Evolutionary conservation across 1,140 invertebrate species (phyloP), one percentile per base, ranked within the genome.

Genomic region (Scylla paramamosain): DNA sequence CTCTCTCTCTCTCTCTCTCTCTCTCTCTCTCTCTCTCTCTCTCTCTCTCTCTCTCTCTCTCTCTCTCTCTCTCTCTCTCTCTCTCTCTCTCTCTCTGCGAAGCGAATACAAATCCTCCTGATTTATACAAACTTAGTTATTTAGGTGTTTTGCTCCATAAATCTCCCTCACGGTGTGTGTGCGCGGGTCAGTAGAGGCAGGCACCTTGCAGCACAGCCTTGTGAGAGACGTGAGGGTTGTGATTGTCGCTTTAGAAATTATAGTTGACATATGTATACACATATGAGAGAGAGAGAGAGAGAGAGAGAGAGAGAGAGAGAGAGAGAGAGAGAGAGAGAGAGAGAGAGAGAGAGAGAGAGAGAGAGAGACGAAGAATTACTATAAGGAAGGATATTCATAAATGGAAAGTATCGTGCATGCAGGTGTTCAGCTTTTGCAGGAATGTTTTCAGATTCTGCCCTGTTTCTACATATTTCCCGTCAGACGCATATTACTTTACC

Each of bases 1-100:
- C 77, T 82, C 77, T 82, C 77, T 82, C 77, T 82, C 77, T 82
- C 77, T 82, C 77, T 82, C 77, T 82, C 77, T 82, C 77, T 82
- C 77, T 82, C 77, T 82, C 77, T 82, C 77, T 82, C 77, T 82
- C 77, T 82, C 77, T 82, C 77, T 82, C 77, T 82, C 77, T 82
- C 77, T 82, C 77, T 82, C 77, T 82, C 77, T 82, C 77, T 82
- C 77, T 82, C 77, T 82, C 77, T 82, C 77, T 82, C 77, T 82
- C 77, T 82, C 77, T 82, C 77, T 82, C 77, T 82, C 77, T 82
- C 77, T 82, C 77, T 82, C 77, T 82, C 77, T 25, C 77, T 25
- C 77, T 25, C 77, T 25, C 77, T 25, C 77, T 25, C 77, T 25
- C 77, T 25, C 77, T 25, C 77, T 25, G 20, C 4, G 3, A 82